These are phyloP conservation scores for mouse (Mus musculus) DNA, from an alignment of 2,113 vertebrate genomes.

Conservation along the genomic window DNA sequence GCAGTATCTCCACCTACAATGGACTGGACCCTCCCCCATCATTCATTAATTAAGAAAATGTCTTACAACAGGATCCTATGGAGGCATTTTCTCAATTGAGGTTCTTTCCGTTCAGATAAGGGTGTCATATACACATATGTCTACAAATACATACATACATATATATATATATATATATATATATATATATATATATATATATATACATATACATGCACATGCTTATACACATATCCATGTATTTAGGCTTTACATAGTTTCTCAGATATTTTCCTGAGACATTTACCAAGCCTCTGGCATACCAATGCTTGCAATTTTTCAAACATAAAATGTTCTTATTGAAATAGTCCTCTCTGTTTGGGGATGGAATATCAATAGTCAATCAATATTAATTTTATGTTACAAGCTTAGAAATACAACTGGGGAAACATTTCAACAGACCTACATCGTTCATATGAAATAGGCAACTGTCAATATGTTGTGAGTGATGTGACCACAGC, in stretches of 20 bases:
- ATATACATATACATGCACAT: background rate
- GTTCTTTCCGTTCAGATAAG: background rate
- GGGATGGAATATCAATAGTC: background rate
- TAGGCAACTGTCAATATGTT: background rate
- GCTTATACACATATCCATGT: background rate
- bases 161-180: background rate
- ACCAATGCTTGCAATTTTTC: background rate
- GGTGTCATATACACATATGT: background rate
- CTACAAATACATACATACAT: background rate
- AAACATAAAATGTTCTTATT: background rate
- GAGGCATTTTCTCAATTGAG: background rate
- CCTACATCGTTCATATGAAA: background rate
- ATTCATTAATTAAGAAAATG: background rate
- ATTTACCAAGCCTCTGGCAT: background rate
- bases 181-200: background rate
- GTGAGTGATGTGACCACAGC: background rate
- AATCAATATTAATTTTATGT: slow-evolving; percentile 33
- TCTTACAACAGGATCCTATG: background rate
- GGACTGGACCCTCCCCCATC: background rate
- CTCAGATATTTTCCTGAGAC: background rate
- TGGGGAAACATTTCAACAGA: background rate
- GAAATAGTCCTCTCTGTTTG: background rate
- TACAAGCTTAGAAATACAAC: background rate
- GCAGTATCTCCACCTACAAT: background rate
- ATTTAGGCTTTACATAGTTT: background rate